Conservation (phyloP, 2,888 invertebrate species). For the Stegana nigrithorax region DNA sequence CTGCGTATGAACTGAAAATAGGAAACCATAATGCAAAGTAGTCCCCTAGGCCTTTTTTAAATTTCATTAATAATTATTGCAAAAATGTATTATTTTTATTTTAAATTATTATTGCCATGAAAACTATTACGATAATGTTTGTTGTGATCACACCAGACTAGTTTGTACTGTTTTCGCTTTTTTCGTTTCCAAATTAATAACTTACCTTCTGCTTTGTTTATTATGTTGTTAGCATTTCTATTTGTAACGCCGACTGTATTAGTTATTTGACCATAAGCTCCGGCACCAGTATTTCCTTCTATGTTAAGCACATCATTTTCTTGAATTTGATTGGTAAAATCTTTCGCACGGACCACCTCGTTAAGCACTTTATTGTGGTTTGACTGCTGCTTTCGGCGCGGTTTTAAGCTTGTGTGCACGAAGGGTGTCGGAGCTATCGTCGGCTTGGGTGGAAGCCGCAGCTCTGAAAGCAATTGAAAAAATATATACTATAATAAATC, state of each 20-base stretch:
- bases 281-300: too few species aligned
- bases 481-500: too few species aligned
- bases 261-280: too few species aligned
- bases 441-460: slow-evolving; percentile 67
- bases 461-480: slow-evolving; percentile 66
- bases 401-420: slow-evolving; percentile 62
- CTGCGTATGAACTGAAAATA: slow-evolving; percentile 60
- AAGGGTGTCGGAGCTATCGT: slow-evolving; percentile 66
- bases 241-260: slow-evolving; percentile 36
- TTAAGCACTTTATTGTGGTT: slow-evolving; percentile 65
- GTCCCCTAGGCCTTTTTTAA: too few species aligned
- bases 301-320: slow-evolving; percentile 64
- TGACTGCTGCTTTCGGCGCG: slow-evolving; percentile 63
- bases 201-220: slow-evolving; percentile 66
- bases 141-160: too few species aligned
- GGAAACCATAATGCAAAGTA: background rate
- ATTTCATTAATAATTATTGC: too few species aligned
- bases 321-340: slow-evolving; percentile 66
- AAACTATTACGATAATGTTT: too few species aligned
- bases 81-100: too few species aligned
- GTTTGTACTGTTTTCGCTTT: too few species aligned
- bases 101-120: too few species aligned
- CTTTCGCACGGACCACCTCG: slow-evolving; percentile 68
- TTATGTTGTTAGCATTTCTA: slow-evolving; percentile 59
- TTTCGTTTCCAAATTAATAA: too few species aligned